Evolutionary conservation across 2,888 invertebrate species (phyloP).

Genomic region (Drosophila atripex): DNA sequence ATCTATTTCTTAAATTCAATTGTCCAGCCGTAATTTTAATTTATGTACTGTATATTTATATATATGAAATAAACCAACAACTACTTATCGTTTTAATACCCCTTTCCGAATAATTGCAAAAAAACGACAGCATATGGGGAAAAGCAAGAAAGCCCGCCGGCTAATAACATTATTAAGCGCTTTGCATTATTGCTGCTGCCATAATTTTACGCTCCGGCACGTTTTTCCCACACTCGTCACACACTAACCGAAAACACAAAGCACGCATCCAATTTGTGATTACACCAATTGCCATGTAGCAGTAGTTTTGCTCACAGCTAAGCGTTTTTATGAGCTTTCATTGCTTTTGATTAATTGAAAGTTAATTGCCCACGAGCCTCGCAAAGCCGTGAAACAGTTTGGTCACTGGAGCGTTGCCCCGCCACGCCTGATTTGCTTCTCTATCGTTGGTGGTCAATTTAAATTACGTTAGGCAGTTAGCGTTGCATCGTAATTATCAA

Average conservation of each 20-base stretch:
- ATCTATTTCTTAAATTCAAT: too few relatives aligned
- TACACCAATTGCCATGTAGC: constrained; percentile 44
- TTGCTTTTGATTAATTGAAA: constrained; percentile 71
- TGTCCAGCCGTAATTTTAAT: not conserved
- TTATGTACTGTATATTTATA: not conserved
- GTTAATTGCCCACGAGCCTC: constrained; percentile 63
- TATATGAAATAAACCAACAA: constrained; percentile 2
- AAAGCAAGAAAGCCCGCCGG: constrained; percentile 37
- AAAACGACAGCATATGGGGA: constrained; percentile 1
- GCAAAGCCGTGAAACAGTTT: constrained; percentile 33
- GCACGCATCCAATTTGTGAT: constrained; percentile 63
- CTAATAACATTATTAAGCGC: constrained; percentile 45
- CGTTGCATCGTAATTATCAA: constrained; percentile 43
- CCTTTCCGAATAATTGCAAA: not conserved
- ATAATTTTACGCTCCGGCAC: constrained; percentile 65
- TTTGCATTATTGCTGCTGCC: constrained; percentile 36
- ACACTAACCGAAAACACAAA: constrained; percentile 15
- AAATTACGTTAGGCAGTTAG: constrained; percentile 37
- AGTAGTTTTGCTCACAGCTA: constrained; percentile 36
- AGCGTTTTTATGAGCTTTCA: constrained; percentile 46
- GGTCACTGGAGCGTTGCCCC: constrained; percentile 39
- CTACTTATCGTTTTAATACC: not conserved
- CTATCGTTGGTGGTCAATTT: constrained; percentile 24
- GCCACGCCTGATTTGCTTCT: constrained; percentile 31
- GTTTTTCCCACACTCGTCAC: constrained; percentile 68